Evolutionary conservation across 2,797 vertebrate genomes (phyloP).

Genomic region (Sciurus vulgaris): DNA sequence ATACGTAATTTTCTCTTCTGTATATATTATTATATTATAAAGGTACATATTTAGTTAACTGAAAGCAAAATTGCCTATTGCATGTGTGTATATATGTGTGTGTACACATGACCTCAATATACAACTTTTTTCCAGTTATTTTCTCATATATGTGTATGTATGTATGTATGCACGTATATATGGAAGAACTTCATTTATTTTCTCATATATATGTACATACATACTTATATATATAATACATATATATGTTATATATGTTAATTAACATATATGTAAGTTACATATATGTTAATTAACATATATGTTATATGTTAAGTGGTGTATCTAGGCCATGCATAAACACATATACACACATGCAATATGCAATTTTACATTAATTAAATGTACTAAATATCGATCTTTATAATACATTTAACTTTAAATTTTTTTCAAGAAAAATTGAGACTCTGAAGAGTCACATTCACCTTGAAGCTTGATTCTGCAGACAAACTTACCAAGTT

Average conservation of each 20-base stretch:
- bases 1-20: not conserved
- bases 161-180: no score
- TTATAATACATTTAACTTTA: constrained; percentile 25
- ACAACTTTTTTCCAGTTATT: not conserved
- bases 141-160: no score
- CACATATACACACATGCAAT: no score
- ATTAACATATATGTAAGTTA: no score
- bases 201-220: not conserved
- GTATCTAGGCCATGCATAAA: no score
- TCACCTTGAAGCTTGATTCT: not conserved
- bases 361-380: not conserved
- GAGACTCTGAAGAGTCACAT: not conserved
- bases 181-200: no score
- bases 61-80: no score
- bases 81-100: no score
- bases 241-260: not conserved
- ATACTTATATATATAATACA: not conserved
- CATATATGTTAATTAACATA: no score
- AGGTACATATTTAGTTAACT: no score
- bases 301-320: no score
- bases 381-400: not conserved
- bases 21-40: no score
- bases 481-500: not conserved
- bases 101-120: not conserved
- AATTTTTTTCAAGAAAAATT: constrained; percentile 5